Conservation (phyloP, 2,888 invertebrate species). For the Caenorhabditis sp. region DNA sequence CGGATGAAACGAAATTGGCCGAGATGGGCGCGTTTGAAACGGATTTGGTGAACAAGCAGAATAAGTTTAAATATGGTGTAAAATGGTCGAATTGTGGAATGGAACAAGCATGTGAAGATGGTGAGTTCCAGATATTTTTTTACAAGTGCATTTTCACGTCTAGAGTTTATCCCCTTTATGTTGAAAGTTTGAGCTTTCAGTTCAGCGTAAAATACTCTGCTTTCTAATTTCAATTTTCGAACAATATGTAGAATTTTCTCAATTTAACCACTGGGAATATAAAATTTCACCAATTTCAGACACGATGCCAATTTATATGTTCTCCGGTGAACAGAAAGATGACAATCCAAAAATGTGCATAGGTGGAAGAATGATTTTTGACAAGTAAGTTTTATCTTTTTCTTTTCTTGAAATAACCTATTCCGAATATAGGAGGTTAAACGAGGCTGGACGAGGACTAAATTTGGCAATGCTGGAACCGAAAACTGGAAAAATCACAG, state of each 20-base stretch:
- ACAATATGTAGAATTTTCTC: too few species aligned
- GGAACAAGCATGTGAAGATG: conserved; percentile 32
- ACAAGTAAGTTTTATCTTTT: conserved; percentile 20
- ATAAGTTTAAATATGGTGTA: conserved; percentile 35
- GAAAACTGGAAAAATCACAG: conserved; percentile 72
- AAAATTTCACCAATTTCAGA: conserved; percentile 16
- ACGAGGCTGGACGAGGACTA: conserved; percentile 75
- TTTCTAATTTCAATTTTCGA: too few species aligned
- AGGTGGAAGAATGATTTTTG: conserved; percentile 71
- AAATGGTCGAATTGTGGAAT: conserved; percentile 49
- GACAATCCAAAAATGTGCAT: conserved; percentile 75
- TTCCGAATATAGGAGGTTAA: conserved; percentile 69
- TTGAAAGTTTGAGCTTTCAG: too few species aligned
- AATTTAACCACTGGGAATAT: background rate
- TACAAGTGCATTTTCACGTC: too few species aligned
- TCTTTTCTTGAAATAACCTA: too few species aligned
- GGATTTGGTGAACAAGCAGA: conserved; percentile 6
- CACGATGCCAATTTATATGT: conserved; percentile 47
- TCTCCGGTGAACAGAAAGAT: conserved; percentile 73
- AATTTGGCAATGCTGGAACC: conserved; percentile 75
- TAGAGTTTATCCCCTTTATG: too few species aligned
- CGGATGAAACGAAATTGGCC: conserved; percentile 47
- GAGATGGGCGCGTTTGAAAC: conserved; percentile 35
- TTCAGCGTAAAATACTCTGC: too few species aligned
- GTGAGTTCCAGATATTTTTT: too few species aligned